Evolutionary conservation across 2,113 vertebrate species (phyloP), one percentile per base, ranked within the genome.

Genomic region (Uria lomvia): DNA sequence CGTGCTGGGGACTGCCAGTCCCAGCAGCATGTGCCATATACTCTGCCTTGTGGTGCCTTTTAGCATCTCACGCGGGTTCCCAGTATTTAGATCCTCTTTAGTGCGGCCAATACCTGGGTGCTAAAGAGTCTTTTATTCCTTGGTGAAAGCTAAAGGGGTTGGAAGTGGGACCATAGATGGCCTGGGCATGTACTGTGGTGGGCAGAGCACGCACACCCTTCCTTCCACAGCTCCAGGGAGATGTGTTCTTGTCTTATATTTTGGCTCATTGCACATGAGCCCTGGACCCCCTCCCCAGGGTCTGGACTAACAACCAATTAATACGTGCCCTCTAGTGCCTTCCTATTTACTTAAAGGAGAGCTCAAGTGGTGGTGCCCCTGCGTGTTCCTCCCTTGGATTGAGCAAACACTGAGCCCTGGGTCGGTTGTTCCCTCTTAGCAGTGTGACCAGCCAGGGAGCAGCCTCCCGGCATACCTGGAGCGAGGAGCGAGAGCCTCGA

Each of bases 131-230:
- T 81, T 50, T 75, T 52, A 0, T 86, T 89, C 45, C n/a, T 45
- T 20, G 26, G 16, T 70, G 76, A 34, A 66, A 58, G 40, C 70
- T 53, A 3, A 63, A 92, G 58, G 53, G 70, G 62, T 24, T 43
- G 85, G 70, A 71, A 38, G n/a, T 4, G 6, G 56, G 73, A 52
- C 50, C 0, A 0, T 70, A 56, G 62, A 4, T 0, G 26, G 40
- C 38, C 58, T 58, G 75, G 55, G 30, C 27, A 2, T 11, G 11
- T 29, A 7, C 38, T 68, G 38, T 6, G 20, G 49, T 59, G 9
- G 6, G 47, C 85, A 90, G 67, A 86, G 42, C 42, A 24, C 32
- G 7, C 24, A 1, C 17, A 2, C 20, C 56, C 77, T 66, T 88
- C 55, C 59, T 79, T 55, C 78, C 49, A 21, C 87, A 66, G 71